Evolutionary conservation across 2,888 invertebrate genomes (phyloP), one percentile per base, ranked within the genome.

Genomic region (Latrodectus hesperus): DNA sequence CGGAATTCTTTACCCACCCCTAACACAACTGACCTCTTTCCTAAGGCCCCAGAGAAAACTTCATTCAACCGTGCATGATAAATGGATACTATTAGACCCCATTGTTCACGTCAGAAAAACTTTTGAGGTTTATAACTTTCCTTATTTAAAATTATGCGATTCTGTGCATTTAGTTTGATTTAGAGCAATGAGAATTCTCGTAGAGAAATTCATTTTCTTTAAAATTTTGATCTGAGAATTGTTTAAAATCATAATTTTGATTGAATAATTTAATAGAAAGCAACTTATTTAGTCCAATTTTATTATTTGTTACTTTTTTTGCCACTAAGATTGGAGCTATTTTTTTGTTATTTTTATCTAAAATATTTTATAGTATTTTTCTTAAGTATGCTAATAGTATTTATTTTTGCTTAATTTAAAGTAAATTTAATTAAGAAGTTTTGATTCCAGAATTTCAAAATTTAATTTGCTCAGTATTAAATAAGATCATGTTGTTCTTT

Each of bases 1-100:
- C 22, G 10, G 14, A 55, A 16, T 26, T 60, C 64, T 52, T 38
- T 17, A n/a, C 10, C 55, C 49, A 17, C 74, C 38, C 64, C n/a
- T 22, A 53, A 14, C n/a, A 51, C 65, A 64, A 38, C 2, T 38
- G 38, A 38, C 38, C 38, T 38, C 6, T 16, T 16, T n/a, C 60
- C 16, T 60, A 60, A 16, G 60, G n/a, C 60, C 60, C 60, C 11
- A 60, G 12, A 68, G 68, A 82, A 68, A 82, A 82, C 74, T 74
- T 68, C n/a, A 74, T 74, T 82, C 81, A 74, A 52, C 81, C 81
- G 67, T 82, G 73, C 65, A 82, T 82, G 81, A 82, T 82, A 74
- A 74, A 82, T 82, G 65, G 55, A 22, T 55, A 12, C 68, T 82
- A 82, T 82, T 82, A 82, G 74, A 65, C 74, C n/a, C 74, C 52